Evolutionary conservation across 2,888 invertebrate genomes (phyloP), one percentile per base, ranked within the genome.

Genomic region (Phaonia tiefii): DNA sequence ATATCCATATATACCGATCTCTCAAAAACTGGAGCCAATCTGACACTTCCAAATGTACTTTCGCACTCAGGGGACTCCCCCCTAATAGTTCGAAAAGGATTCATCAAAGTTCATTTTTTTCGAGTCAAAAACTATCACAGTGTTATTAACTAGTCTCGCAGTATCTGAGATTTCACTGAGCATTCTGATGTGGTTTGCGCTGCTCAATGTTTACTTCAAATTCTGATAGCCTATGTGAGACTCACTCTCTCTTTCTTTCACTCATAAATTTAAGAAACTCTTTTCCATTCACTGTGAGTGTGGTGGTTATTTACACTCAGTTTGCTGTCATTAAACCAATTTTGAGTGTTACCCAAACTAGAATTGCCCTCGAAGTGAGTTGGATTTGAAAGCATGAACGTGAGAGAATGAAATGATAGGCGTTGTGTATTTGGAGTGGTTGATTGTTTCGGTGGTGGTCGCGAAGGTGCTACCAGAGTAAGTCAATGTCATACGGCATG

Each of bases 141-240:
- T n/a, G n/a, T n/a, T n/a, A n/a, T n/a, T n/a, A n/a, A n/a, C n/a
- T n/a, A 8, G 13, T 8, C 20, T 54, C 7, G 25, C 20, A 58
- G 60, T 67, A 75, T 67, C 74, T 75, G 74, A 78, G 77, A 81
- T 81, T 81, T 81, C 39, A 49, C 67, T 46, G 74, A 69, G 71
- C 74, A 58, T 42, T 31, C 63, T 20, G 20, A 54, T 20, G 20
- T 20, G 31, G 25, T 67, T 63, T 3, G 46, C 69, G 10, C 49
- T 69, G n/a, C 46, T 69, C 51, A 71, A 75, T 60, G 75, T 78
- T 77, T 78, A 78, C 46, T 72, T 75, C 65, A 56, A 70, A 67
- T 56, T 58, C 56, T 73, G 73, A 80, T 76, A 70, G 76, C 69
- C 63, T 76, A 46, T 13, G 11, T 44, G n/a, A 13, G 22, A 22